phyloP scores from a whole-genome alignment of 2,113 vertebrate species.

The Mastomys natalensis region DNA sequence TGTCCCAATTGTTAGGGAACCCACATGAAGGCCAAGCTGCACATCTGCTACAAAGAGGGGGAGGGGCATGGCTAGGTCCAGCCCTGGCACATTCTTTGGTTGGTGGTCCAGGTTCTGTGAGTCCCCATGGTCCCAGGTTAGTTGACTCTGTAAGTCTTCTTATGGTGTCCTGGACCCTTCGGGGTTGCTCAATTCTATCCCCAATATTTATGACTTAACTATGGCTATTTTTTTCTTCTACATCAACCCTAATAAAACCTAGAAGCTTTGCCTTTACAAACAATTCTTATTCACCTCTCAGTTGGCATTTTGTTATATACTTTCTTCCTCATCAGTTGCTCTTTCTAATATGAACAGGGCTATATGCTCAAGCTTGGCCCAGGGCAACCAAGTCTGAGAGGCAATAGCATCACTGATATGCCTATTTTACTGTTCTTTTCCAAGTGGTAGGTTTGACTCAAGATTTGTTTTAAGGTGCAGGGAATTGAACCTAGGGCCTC shows the following conservation, averaged over 20 bases:
- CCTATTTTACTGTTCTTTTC: not conserved
- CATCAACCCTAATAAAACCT: conserved; percentile 36
- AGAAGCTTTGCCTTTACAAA: conserved; percentile 48
- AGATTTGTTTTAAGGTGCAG: not conserved
- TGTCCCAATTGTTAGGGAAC: too few relatives aligned
- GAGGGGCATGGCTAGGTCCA: too few relatives aligned
- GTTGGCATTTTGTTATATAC: not conserved
- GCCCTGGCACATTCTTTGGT: too few relatives aligned
- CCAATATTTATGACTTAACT: conserved; percentile 24
- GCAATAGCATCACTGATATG: not conserved
- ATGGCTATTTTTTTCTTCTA: not conserved
- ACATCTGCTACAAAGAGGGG: too few relatives aligned
- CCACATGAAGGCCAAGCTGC: too few relatives aligned
- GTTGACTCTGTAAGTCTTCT: too few relatives aligned
- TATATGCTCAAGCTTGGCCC: not conserved
- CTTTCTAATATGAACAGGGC: not conserved
- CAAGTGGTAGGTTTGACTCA: conserved; percentile 7
- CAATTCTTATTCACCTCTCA: conserved; percentile 37
- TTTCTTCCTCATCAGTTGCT: conserved; percentile 54
- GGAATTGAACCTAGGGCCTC: not conserved
- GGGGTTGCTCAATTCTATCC: not conserved
- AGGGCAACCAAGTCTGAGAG: not conserved
- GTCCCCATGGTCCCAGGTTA: too few relatives aligned
- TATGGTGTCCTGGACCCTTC: too few relatives aligned
- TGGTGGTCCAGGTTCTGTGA: too few relatives aligned